A percentile compares a stretch with the other conserved stretches of the same genome.
Evolutionary conservation across 2,113 vertebrate species (phyloP).

Genomic region (Sus scrofa): DNA sequence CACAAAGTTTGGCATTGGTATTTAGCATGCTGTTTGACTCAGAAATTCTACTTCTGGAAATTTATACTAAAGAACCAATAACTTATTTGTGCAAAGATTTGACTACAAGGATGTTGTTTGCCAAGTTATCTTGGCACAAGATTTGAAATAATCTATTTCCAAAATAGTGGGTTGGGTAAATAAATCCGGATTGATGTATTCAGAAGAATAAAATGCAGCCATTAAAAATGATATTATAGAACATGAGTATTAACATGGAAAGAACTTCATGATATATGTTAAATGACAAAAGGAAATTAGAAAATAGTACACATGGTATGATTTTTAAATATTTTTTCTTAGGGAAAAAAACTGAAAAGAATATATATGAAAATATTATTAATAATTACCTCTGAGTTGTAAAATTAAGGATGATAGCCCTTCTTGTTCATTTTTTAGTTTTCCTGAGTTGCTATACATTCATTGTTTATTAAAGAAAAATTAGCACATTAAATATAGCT

Average conservation of each 20-base stretch:
- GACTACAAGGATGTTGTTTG: background rate
- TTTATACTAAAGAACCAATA: background rate
- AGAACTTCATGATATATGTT: background rate
- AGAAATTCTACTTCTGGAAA: conserved; percentile 42
- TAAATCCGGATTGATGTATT: background rate
- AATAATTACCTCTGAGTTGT: background rate
- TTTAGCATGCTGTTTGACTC: conserved; percentile 22
- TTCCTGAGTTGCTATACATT: background rate
- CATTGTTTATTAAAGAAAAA: background rate
- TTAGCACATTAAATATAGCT: background rate
- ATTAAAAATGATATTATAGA: conserved; percentile 5
- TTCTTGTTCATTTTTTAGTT: background rate
- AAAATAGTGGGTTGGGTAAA: conserved; percentile 6
- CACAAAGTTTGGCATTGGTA: background rate
- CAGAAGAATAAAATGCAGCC: background rate
- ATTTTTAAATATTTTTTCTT: conserved; percentile 21
- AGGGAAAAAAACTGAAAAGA: conserved; percentile 14
- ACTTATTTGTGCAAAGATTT: background rate
- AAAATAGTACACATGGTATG: background rate
- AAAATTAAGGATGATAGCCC: background rate
- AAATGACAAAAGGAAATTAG: conserved; percentile 10
- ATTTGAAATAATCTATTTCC: background rate
- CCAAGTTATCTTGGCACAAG: conserved; percentile 28
- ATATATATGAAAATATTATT: background rate
- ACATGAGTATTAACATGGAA: background rate